phyloP scores from a whole-genome alignment of 2,113 vertebrate genomes.

The Ceyx margarethae region DNA sequence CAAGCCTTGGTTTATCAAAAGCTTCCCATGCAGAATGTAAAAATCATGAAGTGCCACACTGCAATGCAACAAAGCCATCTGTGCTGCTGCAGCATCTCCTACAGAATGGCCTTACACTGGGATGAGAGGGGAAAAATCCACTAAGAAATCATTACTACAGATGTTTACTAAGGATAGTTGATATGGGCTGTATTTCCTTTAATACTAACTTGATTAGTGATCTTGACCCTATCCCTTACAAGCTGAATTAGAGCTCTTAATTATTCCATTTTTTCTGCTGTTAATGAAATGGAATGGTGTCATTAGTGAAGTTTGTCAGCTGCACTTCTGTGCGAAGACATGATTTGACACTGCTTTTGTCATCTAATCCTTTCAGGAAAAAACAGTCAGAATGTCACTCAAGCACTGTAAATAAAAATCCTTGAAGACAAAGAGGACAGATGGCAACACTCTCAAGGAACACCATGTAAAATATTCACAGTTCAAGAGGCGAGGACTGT shows the following conservation, averaged over 20 bases:
- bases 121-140: neutral
- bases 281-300: constrained; percentile 33
- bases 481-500: neutral
- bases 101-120: accelerated
- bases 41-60: accelerated
- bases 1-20: neutral
- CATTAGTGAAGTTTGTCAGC: constrained; percentile 58
- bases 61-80: neutral
- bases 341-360: constrained; percentile 45
- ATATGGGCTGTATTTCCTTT: neutral
- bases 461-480: neutral
- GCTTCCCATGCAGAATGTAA: neutral
- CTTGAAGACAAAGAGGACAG: constrained; percentile 30
- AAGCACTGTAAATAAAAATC: constrained; percentile 27
- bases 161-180: neutral
- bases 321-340: neutral
- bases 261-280: neutral
- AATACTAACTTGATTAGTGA: neutral
- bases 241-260: constrained; percentile 23
- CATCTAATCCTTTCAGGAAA: constrained; percentile 21
- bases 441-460: constrained; percentile 16
- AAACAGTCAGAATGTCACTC: neutral
- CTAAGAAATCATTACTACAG: neutral
- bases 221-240: neutral
- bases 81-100: neutral